Evolutionary conservation across 2,797 vertebrate genomes (phyloP).

Genomic region (Lagodon rhomboides): DNA sequence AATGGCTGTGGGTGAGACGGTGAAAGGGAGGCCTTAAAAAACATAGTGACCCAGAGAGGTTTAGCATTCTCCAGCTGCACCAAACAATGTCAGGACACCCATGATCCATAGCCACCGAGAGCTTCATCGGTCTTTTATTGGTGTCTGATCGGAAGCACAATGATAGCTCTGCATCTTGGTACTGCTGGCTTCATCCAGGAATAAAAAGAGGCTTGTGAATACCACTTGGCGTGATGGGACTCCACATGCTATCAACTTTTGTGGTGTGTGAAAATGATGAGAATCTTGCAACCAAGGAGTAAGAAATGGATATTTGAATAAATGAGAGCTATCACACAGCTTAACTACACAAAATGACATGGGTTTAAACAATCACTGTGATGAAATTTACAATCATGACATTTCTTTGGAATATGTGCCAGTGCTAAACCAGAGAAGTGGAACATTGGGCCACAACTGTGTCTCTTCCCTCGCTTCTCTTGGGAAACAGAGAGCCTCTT

Average conservation of each 20-base stretch:
- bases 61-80: slow-evolving; percentile 51
- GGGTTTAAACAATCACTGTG: neutral
- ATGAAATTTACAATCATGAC: slow-evolving; percentile 3
- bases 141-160: slow-evolving; percentile 42
- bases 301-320: neutral
- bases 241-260: neutral
- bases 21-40: slow-evolving; percentile 44
- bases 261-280: slow-evolving; percentile 18
- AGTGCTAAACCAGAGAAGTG: neutral
- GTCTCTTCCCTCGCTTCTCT: neutral
- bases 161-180: slow-evolving; percentile 23
- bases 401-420: neutral
- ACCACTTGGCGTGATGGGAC: neutral
- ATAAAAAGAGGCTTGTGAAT: slow-evolving; percentile 2
- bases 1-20: slow-evolving; percentile 40
- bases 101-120: slow-evolving; percentile 55
- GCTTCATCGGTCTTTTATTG: slow-evolving; percentile 46
- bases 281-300: slow-evolving; percentile 8
- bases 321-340: neutral
- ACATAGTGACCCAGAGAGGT: slow-evolving; percentile 34
- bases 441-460: neutral
- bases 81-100: slow-evolving; percentile 42
- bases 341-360: neutral
- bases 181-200: slow-evolving; percentile 21
- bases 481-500: slow-evolving; percentile 21